Evolutionary conservation across 2,797 vertebrate genomes (phyloP).

Genomic region (Nothura maculosa): DNA sequence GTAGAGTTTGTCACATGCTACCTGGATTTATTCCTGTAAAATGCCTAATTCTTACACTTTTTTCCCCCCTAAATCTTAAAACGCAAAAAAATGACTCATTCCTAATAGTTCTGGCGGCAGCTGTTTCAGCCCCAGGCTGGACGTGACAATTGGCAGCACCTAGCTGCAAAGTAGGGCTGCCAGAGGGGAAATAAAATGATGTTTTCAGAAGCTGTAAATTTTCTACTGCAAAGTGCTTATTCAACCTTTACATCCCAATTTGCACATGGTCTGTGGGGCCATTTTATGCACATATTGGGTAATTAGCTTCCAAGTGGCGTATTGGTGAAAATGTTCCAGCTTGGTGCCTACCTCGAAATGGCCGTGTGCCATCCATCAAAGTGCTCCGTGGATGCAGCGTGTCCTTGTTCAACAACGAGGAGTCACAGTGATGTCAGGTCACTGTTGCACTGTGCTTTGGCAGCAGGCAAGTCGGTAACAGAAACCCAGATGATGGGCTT

Average conservation of each 20-base stretch:
- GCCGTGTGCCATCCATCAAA: neutral
- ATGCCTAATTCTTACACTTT: no score
- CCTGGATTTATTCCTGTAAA: accelerated
- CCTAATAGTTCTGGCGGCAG: neutral
- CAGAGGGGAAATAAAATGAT: neutral
- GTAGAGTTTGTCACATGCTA: accelerated
- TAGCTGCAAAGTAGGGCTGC: neutral
- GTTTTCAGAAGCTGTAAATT: neutral
- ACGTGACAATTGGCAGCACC: neutral
- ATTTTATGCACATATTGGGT: neutral
- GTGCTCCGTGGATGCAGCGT: neutral
- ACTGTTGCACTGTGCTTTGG: neutral
- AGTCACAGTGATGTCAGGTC: accelerated
- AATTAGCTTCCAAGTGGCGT: neutral
- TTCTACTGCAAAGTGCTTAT: neutral
- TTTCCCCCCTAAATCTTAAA: neutral
- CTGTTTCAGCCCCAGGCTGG: accelerated
- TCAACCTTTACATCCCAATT: neutral
- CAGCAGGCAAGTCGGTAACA: neutral
- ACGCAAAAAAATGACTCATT: neutral
- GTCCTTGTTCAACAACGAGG: neutral
- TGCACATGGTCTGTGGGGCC: accelerated
- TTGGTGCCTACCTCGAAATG: neutral
- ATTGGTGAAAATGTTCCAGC: accelerated
- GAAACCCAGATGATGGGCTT: neutral